Base-by-base conservation (phyloP, 2,113 vertebrate genomes). In the Lepus americanus region DNA sequence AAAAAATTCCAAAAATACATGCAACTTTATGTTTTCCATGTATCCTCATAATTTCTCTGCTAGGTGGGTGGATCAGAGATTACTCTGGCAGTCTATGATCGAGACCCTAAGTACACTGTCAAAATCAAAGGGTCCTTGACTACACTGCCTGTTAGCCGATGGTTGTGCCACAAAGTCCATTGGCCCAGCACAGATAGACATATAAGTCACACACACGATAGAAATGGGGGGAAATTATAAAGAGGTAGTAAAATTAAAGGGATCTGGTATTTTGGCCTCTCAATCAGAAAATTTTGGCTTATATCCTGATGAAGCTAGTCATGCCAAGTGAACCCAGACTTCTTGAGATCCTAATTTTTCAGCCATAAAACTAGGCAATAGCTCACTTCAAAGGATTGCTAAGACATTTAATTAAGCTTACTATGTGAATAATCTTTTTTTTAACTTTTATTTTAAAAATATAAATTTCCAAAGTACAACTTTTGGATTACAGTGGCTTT, bases 251-350 rank as follows among this genome's bases (percentile, higher is more conserved):
- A 87, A 95, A 77, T 87, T 83, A 67, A 94, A 89, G 61, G 39
- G 22, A 36, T 55, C 16, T 64, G 9, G 9, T 39, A 6, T 44
- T 9, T 44, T 44, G 44, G 44, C 44, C 63, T 86, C 27, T 81
- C 31, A 85, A 80, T 90, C 59, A 83, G 76, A 94, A 92, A 44
- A 94, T 81, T 77, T 66, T 39, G 31, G 19, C 7, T 78, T 86
- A n/a, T 89, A n/a, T 22, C 63, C 25, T 72, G 10, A 67, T 89
- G 53, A 7, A 44, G 11, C 53, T 94, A n/a, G 63, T 89, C 55
- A 81, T 3, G 81, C 8, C 29, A 9, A 94, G n/a, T 64, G 33
- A 94, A 72, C 33, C 10, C 80, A 89, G 44, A 74, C 64, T 76
- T 93, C 66, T 80, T 91, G 33, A 23, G 27, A 89, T 66, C 20